phyloP scores from a whole-genome alignment of 2,888 invertebrate species.

The Tachystola acroxantha region DNA sequence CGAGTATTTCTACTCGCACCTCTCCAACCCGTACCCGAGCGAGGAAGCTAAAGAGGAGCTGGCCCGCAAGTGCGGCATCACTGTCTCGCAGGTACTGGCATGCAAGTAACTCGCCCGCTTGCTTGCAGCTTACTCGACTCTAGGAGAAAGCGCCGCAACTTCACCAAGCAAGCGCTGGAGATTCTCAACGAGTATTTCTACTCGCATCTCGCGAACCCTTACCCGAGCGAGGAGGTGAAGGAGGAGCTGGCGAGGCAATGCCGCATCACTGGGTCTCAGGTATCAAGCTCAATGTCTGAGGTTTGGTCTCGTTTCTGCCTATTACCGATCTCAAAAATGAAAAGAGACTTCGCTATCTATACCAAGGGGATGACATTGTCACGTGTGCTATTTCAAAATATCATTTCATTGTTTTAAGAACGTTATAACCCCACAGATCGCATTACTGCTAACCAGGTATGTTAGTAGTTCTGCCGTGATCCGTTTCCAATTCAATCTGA shows the following conservation, averaged over 20 bases:
- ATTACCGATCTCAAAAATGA: too few species aligned
- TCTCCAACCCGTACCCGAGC: constrained; percentile 99
- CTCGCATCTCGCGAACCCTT: constrained; percentile 99
- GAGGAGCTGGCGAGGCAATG: constrained; percentile 99
- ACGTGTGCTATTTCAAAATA: too few species aligned
- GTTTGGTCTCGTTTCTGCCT: too few species aligned
- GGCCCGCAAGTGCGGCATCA: constrained; percentile 99
- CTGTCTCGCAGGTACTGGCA: constrained; percentile 90
- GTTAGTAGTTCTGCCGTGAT: too few species aligned
- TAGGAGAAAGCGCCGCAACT: constrained; percentile 96
- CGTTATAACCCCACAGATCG: too few species aligned
- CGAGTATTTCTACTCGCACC: constrained; percentile 99
- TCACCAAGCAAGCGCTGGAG: constrained; percentile 99
- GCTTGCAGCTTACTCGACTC: constrained; percentile 84
- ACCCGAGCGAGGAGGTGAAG: constrained; percentile 99
- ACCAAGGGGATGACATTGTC: too few species aligned
- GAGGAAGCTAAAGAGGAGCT: constrained; percentile 99
- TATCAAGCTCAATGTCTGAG: too few species aligned
- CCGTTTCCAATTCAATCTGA: too few species aligned
- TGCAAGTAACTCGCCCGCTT: constrained; percentile 2
- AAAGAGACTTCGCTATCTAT: too few species aligned
- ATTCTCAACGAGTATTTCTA: constrained; percentile 99
- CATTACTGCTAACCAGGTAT: too few species aligned
- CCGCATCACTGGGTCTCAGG: constrained; percentile 98
- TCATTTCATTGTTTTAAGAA: too few species aligned